Base-by-base conservation (phyloP, 1,140 invertebrate species). In the Melipona quadrifasciata region DNA sequence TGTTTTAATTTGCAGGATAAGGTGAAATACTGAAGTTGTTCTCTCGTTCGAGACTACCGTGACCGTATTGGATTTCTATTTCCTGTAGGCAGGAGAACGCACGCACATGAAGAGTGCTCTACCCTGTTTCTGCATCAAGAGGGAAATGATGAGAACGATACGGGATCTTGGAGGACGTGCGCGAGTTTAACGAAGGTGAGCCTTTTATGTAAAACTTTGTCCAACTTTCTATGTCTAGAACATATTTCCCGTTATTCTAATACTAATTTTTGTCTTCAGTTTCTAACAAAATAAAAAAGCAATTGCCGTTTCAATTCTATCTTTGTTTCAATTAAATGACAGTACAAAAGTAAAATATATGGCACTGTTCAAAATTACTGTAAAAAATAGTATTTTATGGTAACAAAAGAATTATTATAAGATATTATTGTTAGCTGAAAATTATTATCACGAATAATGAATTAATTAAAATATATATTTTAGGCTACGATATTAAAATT, bases 41-140 rank as follows among this genome's bases (percentile, higher is more conserved):
- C 72, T 82, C 24, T 68, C 74, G 51, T 65, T 77, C 53, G 53
- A 77, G 53, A 58, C 64, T 82, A 77, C 64, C 51, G 81, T 77
- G 81, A 77, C 75, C 61, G 68, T 82, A 77, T 82, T 82, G 64
- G 81, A 77, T 77, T 82, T 82, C 81, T 82, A 77, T 82, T 82
- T 82, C 73, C 81, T 80, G 68, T 68, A 71, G 11, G 51, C 76
- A 79, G 64, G 27, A 53, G 47, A 79, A 34, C 47, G 21, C 61
- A 80, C n/a, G 78, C 67, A 80, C 34, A n/a, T 58, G 67, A 80
- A 72, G 34, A 80, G 68, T 58, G 53, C 34, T 80, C 78, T 58
- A 34, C 53, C 68, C 68, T 72, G 67, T 71, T 24, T 31, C 78
- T 58, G 24, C 34, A 57, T 80, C 55, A 58, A 72, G 67, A 72